Percentiles rank a stretch among this genome's conserved stretches.
Conservation (phyloP, 2,888 invertebrate genomes). For the Julus scanicus region DNA sequence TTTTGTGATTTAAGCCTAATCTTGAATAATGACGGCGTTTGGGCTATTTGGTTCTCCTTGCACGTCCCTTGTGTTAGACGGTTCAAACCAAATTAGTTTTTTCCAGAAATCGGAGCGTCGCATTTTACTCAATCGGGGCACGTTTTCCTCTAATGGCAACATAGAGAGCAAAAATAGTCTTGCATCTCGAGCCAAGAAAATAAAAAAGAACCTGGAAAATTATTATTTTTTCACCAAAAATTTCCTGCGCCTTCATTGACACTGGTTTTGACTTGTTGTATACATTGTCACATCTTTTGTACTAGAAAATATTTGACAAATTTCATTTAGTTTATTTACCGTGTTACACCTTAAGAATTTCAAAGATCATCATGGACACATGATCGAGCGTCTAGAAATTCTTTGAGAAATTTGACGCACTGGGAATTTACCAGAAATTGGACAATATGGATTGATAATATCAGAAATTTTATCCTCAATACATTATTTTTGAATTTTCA, state of each 20-base stretch:
- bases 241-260: background rate
- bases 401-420: too few relatives aligned
- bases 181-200: background rate
- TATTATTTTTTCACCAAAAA: slow-evolving; percentile 21
- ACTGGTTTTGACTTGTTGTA: too few relatives aligned
- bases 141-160: slow-evolving; percentile 14
- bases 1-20: slow-evolving; percentile 10
- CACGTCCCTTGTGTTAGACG: slow-evolving; percentile 20
- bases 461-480: too few relatives aligned
- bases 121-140: slow-evolving; percentile 26
- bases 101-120: slow-evolving; percentile 1
- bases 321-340: background rate
- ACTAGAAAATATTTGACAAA: background rate
- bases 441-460: too few relatives aligned
- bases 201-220: background rate
- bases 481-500: too few relatives aligned
- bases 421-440: too few relatives aligned
- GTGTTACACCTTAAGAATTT: background rate
- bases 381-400: too few relatives aligned
- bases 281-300: background rate
- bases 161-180: slow-evolving; percentile 6
- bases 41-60: slow-evolving; percentile 15
- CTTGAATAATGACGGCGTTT: background rate
- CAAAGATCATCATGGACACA: too few relatives aligned
- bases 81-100: slow-evolving; percentile 28